A percentile compares a stretch with the other conserved stretches of the same genome.
Conservation (phyloP, 2,797 vertebrate genomes). For the Cyclopterus lumpus region DNA sequence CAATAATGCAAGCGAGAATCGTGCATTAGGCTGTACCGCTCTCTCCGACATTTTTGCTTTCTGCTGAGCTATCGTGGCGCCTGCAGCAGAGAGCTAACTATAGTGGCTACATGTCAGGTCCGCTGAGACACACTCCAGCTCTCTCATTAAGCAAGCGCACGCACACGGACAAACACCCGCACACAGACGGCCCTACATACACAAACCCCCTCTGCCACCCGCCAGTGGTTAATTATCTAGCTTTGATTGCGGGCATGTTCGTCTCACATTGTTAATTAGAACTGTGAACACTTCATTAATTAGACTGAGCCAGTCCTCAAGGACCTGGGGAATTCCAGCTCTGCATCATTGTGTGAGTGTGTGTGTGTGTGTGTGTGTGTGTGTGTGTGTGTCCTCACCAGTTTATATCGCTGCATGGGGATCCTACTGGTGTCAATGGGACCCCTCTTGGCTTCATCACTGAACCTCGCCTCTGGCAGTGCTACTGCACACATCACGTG, state of each 20-base stretch:
- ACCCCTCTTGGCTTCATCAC: conserved; percentile 89
- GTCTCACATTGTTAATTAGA: conserved; percentile 83
- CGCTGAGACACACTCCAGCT: conserved; percentile 66
- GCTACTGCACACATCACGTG: conserved; percentile 96
- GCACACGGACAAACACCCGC: conserved; percentile 25
- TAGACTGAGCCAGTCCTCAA: conserved; percentile 74
- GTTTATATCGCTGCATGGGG: conserved; percentile 94
- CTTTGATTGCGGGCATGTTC: conserved; percentile 82
- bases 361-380: conserved; percentile 5
- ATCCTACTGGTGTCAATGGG: conserved; percentile 93
- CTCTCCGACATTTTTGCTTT: conserved; percentile 48
- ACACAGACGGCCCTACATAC: conserved; percentile 39
- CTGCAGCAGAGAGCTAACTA: conserved; percentile 72
- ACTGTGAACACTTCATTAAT: conserved; percentile 83
- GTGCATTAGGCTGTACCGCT: conserved; percentile 33
- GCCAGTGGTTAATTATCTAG: conserved; percentile 80
- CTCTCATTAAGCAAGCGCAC: conserved; percentile 63
- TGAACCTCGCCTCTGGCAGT: conserved; percentile 94
- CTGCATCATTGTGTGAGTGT: conserved; percentile 18
- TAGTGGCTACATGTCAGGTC: conserved; percentile 75
- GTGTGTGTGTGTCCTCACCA: conserved; percentile 85
- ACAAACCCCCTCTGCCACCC: conserved; percentile 46
- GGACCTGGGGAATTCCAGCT: conserved; percentile 69
- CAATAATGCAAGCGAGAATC: background rate
- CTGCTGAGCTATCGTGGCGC: conserved; percentile 68